phyloP scores from a whole-genome alignment of 35 echinoderm and acorn worm species.

The Apostichopus californicus region DNA sequence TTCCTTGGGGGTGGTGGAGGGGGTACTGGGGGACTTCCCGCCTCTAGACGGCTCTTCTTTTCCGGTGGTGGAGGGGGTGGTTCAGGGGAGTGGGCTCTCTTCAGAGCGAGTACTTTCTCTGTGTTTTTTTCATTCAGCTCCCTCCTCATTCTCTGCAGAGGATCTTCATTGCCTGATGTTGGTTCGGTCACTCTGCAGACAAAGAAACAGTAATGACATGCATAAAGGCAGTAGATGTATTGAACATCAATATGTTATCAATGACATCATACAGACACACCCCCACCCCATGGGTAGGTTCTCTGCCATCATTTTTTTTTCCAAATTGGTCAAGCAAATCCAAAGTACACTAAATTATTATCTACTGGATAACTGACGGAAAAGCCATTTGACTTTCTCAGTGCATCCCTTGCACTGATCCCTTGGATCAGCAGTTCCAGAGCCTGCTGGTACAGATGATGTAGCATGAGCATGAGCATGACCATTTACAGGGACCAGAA shows the following conservation, averaged over 20 bases:
- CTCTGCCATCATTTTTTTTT: too few relatives aligned
- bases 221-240: too few relatives aligned
- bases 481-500: background rate
- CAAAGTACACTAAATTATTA: too few relatives aligned
- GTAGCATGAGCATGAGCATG: background rate
- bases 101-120: conserved; percentile 74
- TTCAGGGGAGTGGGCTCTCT: conserved; percentile 86
- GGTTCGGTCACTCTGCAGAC: background rate
- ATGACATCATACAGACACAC: too few relatives aligned
- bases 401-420: background rate
- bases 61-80: conserved; percentile 88
- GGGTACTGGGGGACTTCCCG: conserved; percentile 22
- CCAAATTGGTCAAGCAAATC: too few relatives aligned
- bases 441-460: background rate
- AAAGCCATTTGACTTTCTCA: too few relatives aligned
- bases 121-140: conserved; percentile 83
- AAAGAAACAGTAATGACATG: background rate
- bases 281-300: too few relatives aligned
- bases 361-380: too few relatives aligned
- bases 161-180: conserved; percentile 46
- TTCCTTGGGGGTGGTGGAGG: conserved; percentile 45
- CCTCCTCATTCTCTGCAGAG: conserved; percentile 69
- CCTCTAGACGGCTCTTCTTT: conserved; percentile 47
- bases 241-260: too few relatives aligned
- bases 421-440: background rate